Percentiles rank a stretch among this genome's conserved stretches.
These are phyloP conservation scores for Julus scanicus DNA, from an alignment of 2,888 invertebrate genomes.

Conservation along the genomic window DNA sequence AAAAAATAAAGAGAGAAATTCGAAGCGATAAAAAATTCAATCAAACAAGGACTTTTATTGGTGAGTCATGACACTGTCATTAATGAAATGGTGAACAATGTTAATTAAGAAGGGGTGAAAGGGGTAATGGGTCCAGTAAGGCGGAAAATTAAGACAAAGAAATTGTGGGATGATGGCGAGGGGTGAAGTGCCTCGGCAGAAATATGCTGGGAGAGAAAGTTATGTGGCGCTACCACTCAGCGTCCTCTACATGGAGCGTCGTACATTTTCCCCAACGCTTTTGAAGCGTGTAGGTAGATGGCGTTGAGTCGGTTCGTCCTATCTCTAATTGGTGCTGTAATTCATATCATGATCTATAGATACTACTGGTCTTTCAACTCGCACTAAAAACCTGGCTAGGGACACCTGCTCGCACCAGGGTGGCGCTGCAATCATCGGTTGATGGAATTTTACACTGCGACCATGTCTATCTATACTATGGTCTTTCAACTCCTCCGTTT, in stretches of 20 bases:
- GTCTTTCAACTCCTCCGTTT: too few species aligned
- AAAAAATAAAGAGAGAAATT: neutral
- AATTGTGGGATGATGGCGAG: neutral
- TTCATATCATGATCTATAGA: too few species aligned
- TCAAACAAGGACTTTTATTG: constrained; percentile 47
- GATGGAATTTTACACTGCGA: too few species aligned
- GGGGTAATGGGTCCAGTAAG: neutral
- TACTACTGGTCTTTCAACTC: too few species aligned
- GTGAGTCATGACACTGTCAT: constrained; percentile 47
- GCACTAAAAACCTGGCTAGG: too few species aligned
- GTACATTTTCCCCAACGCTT: too few species aligned
- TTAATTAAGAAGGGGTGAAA: constrained; percentile 33
- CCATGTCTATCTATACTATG: too few species aligned
- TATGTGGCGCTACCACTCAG: neutral
- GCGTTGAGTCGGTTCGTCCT: too few species aligned
- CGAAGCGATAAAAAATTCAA: constrained; percentile 25
- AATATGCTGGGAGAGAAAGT: neutral
- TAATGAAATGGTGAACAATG: constrained; percentile 47
- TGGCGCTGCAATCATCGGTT: too few species aligned
- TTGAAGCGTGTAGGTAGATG: too few species aligned
- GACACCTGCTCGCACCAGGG: too few species aligned
- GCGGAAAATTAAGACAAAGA: constrained; percentile 13
- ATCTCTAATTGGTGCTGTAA: too few species aligned
- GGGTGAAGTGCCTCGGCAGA: neutral
- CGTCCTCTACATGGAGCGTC: neutral